These are phyloP conservation scores for Vombatus ursinus DNA, from an alignment of 2,113 vertebrate genomes.

Conservation along the genomic window DNA sequence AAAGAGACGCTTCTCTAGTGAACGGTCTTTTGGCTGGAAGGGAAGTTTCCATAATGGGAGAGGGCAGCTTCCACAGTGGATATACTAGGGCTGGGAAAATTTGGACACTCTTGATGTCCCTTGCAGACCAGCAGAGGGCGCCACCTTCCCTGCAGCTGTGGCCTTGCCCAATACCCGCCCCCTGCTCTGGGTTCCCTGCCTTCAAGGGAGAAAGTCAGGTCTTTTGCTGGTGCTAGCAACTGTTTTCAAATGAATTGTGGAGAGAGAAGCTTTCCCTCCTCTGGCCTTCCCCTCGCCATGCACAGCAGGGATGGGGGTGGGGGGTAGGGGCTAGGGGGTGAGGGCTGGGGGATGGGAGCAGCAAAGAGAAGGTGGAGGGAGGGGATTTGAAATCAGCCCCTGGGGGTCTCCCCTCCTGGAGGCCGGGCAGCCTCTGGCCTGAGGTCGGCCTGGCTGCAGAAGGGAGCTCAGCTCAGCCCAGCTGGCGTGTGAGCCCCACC, in stretches of 20 bases:
- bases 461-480: neutral
- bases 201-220: too few relatives aligned
- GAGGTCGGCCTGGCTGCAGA: neutral
- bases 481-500: too few relatives aligned
- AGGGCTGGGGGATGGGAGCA: neutral
- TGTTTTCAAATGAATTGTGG: neutral
- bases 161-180: neutral
- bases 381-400: neutral
- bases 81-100: too few relatives aligned
- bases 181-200: too few relatives aligned
- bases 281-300: neutral
- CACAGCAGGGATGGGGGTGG: neutral
- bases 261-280: neutral
- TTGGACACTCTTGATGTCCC: too few relatives aligned
- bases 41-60: too few relatives aligned
- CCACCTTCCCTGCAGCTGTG: neutral
- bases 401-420: too few relatives aligned
- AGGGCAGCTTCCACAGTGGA: too few relatives aligned
- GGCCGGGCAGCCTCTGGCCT: too few relatives aligned
- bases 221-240: neutral
- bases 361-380: neutral
- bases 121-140: neutral
- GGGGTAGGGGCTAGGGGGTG: neutral
- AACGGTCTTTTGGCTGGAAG: neutral
- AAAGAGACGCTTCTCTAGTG: neutral